A percentile compares a stretch with the other conserved stretches of the same genome.
phyloP scores from a whole-genome alignment of 2,797 vertebrate species.

The Eurystomus glaucurus region DNA sequence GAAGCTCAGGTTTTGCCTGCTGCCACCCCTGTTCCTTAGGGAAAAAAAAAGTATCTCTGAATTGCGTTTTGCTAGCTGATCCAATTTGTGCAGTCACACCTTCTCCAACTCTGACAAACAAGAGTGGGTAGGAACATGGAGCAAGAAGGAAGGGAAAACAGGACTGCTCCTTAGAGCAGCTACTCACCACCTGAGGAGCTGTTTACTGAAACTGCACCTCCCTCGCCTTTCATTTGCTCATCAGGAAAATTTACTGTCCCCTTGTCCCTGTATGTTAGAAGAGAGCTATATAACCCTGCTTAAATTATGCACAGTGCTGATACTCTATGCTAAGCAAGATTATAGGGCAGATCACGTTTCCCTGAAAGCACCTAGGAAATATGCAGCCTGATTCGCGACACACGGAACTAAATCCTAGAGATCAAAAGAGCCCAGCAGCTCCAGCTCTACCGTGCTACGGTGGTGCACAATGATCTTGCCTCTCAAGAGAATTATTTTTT shows the following conservation, averaged over 20 bases:
- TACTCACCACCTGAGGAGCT: background rate
- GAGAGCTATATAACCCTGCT: background rate
- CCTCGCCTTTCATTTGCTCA: background rate
- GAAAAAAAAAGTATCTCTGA: background rate
- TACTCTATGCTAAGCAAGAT: background rate
- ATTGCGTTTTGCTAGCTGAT: background rate
- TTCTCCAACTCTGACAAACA: background rate
- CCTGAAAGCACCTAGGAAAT: background rate
- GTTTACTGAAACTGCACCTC: background rate
- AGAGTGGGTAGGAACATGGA: background rate
- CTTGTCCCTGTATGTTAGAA: background rate
- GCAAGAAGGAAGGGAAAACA: background rate
- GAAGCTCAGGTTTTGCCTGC: background rate
- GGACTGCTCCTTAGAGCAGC: background rate
- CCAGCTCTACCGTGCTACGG: background rate
- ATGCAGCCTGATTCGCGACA: background rate
- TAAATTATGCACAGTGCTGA: background rate
- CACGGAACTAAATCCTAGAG: background rate
- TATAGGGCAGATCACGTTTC: background rate
- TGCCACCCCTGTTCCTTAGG: background rate
- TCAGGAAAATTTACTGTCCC: background rate
- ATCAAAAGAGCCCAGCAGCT: background rate
- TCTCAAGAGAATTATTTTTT: constrained; percentile 31
- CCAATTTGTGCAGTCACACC: background rate
- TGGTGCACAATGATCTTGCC: background rate